A percentile compares a stretch with the other conserved stretches of the same genome.
These are phyloP conservation scores for Drosophila kikkawai DNA, from an alignment of 1,140 invertebrate genomes.

Conservation along the genomic window DNA sequence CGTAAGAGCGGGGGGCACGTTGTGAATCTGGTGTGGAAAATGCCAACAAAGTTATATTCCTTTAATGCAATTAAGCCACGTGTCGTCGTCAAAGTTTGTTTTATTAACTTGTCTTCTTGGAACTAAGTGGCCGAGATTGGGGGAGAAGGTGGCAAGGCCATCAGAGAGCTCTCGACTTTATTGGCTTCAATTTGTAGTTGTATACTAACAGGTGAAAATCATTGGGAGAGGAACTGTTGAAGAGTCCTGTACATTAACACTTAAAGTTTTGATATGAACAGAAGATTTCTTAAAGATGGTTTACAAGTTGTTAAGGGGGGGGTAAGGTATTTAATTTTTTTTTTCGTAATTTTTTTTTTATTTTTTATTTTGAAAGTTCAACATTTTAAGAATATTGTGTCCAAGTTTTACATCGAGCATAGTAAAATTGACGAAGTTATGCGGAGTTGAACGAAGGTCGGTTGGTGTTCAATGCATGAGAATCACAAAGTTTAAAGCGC, in stretches of 20 bases:
- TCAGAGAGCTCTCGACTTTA: conserved; percentile 5
- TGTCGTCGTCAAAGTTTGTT: conserved; percentile 72
- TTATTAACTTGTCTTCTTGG: conserved; percentile 66
- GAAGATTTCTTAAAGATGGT: accelerated
- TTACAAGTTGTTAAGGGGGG: not conserved
- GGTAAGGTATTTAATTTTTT: no score
- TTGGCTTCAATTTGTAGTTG: conserved; percentile 7
- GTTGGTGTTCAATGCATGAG: no score
- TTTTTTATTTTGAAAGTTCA: no score
- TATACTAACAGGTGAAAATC: conserved; percentile 4
- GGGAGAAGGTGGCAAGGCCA: not conserved
- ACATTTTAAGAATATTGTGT: no score
- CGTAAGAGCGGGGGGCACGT: not conserved
- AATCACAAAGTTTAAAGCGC: no score
- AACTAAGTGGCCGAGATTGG: conserved; percentile 6
- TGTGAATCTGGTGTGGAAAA: conserved; percentile 33
- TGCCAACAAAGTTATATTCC: conserved; percentile 61
- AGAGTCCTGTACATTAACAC: not conserved
- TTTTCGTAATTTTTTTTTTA: no score
- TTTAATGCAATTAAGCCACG: conserved; percentile 73
- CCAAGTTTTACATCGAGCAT: no score
- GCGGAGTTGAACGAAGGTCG: no score
- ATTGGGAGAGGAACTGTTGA: not conserved
- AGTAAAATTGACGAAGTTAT: no score
- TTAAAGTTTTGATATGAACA: not conserved